Conservation (phyloP, 2,888 invertebrate species). For the Cephus spinipes region DNA sequence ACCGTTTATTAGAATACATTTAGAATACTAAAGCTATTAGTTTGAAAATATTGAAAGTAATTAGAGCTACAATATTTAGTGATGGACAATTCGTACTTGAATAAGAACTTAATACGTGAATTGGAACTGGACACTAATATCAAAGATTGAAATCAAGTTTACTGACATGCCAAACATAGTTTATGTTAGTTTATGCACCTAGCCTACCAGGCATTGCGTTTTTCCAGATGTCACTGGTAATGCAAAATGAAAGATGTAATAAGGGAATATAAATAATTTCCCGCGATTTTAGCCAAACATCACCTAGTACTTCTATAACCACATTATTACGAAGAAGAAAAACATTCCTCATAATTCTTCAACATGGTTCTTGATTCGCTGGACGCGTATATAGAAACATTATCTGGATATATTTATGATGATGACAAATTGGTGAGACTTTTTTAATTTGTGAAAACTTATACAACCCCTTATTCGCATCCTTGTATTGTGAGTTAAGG, state of each 20-base stretch:
- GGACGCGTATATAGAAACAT: constrained; percentile 43
- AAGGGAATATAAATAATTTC: not conserved
- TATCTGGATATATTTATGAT: constrained; percentile 47
- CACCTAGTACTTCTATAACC: not conserved
- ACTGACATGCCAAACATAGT: not conserved
- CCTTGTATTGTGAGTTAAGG: not conserved
- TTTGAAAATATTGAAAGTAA: not conserved
- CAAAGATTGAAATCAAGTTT: not conserved
- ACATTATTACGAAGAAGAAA: not conserved
- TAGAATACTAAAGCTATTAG: not conserved
- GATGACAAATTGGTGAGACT: constrained; percentile 53
- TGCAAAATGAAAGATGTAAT: not conserved
- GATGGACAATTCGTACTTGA: not conserved
- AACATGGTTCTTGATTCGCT: constrained; percentile 39
- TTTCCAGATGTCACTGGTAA: not conserved
- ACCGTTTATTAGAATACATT: not conserved
- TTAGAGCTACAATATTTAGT: not conserved
- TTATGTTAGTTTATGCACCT: not conserved
- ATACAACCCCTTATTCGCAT: not conserved
- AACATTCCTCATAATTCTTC: not conserved
- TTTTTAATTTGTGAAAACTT: constrained; percentile 1
- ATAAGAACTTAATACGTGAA: not conserved
- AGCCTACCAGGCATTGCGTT: not conserved
- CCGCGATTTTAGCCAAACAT: not conserved
- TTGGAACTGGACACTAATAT: not conserved